These are phyloP conservation scores for Antigone vipio DNA, from an alignment of 2,113 vertebrate genomes.

Conservation along the genomic window DNA sequence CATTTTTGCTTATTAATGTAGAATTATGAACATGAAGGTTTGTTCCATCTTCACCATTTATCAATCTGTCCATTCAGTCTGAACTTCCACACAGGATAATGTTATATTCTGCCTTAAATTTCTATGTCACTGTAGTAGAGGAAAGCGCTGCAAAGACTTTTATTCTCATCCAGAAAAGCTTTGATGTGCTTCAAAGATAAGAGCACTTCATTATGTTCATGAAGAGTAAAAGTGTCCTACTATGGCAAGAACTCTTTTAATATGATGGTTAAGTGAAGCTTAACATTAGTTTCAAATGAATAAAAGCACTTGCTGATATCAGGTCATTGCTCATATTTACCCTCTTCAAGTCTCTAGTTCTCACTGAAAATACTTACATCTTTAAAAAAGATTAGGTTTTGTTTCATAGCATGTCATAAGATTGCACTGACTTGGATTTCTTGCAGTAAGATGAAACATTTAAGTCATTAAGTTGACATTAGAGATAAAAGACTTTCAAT, in stretches of 20 bases:
- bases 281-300: conserved; percentile 2
- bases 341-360: background rate
- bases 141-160: background rate
- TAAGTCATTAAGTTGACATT: background rate
- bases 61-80: background rate
- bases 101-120: background rate
- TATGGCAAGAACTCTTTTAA: background rate
- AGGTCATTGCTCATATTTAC: conserved; percentile 35
- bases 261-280: conserved; percentile 9
- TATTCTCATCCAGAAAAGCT: conserved; percentile 3
- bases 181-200: conserved; percentile 34
- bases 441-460: background rate
- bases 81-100: background rate
- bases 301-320: conserved; percentile 5
- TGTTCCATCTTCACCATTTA: background rate
- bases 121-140: background rate
- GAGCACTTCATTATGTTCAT: background rate
- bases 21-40: conserved; percentile 15
- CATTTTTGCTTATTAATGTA: conserved; percentile 9
- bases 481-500: background rate
- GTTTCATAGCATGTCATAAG: background rate
- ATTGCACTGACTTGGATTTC: background rate
- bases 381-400: background rate
- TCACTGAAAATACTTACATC: background rate
- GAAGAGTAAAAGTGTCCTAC: conserved; percentile 4